Conservation (phyloP, 2,113 vertebrate genomes). For the Pipa parva region DNA sequence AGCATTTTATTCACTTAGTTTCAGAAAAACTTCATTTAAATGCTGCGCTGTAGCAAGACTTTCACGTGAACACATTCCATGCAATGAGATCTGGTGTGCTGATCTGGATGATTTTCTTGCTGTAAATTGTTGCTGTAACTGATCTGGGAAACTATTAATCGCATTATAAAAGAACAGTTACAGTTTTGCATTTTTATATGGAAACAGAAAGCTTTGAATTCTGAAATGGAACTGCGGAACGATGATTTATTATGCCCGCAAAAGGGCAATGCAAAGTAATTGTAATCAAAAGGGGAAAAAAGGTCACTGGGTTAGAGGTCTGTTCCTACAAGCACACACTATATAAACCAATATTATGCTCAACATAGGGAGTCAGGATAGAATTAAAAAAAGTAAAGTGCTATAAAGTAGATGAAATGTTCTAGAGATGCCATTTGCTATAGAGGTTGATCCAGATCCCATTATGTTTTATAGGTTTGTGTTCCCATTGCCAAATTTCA, state of each 20-base stretch:
- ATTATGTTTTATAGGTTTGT: conserved; percentile 53
- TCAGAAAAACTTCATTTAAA: too few species aligned
- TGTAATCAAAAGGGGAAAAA: background rate
- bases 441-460: conserved; percentile 43
- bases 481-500: conserved; percentile 54
- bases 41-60: too few species aligned
- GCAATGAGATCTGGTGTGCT: too few species aligned
- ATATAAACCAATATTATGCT: conserved; percentile 13
- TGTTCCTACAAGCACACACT: background rate
- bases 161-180: background rate
- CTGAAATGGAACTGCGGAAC: background rate
- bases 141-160: conserved; percentile 11
- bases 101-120: conserved; percentile 23
- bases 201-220: background rate
- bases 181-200: background rate
- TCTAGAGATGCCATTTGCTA: conserved; percentile 48
- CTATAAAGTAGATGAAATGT: conserved; percentile 47
- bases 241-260: background rate
- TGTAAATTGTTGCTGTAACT: conserved; percentile 23
- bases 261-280: conserved; percentile 12
- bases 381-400: conserved; percentile 6
- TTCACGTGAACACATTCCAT: too few species aligned
- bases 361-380: conserved; percentile 9
- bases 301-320: conserved; percentile 16
- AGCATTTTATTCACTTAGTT: too few species aligned